Conservation (phyloP, 2,113 vertebrate genomes). For the Lycaon pictus region DNA sequence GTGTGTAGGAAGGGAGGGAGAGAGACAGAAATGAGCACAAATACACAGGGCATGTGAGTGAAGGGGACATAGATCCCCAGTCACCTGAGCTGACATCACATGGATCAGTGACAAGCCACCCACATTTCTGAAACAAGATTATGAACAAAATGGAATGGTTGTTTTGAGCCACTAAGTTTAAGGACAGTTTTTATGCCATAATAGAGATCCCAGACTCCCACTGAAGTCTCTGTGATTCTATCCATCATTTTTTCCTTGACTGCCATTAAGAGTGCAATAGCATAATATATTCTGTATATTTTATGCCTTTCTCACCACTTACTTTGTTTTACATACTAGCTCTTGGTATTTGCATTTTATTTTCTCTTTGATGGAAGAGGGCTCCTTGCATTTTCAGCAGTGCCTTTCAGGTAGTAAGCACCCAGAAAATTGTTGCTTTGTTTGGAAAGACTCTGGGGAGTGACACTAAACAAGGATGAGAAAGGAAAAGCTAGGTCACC, state of each 20-base stretch:
- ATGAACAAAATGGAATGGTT: background rate
- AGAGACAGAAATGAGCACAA: background rate
- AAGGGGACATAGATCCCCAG: background rate
- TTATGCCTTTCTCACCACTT: background rate
- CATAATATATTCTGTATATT: background rate
- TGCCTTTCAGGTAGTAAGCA: background rate
- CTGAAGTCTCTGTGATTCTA: background rate
- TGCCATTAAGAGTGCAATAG: background rate
- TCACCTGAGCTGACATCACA: background rate
- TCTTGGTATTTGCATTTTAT: slow-evolving; percentile 36
- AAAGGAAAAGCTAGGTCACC: background rate
- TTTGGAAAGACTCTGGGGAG: background rate
- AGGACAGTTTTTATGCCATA: background rate
- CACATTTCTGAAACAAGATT: background rate
- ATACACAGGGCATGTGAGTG: background rate
- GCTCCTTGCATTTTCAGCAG: background rate
- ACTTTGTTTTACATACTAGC: background rate
- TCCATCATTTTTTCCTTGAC: slow-evolving; percentile 11
- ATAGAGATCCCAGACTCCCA: background rate
- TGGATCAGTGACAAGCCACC: background rate
- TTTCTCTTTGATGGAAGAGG: background rate
- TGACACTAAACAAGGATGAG: background rate
- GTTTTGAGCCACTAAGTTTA: slow-evolving; percentile 14
- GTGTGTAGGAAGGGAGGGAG: background rate
- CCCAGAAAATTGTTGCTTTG: background rate